Evolutionary conservation across 2,113 vertebrate species (phyloP).

Genomic region (Plecturocebus donacophilus): DNA sequence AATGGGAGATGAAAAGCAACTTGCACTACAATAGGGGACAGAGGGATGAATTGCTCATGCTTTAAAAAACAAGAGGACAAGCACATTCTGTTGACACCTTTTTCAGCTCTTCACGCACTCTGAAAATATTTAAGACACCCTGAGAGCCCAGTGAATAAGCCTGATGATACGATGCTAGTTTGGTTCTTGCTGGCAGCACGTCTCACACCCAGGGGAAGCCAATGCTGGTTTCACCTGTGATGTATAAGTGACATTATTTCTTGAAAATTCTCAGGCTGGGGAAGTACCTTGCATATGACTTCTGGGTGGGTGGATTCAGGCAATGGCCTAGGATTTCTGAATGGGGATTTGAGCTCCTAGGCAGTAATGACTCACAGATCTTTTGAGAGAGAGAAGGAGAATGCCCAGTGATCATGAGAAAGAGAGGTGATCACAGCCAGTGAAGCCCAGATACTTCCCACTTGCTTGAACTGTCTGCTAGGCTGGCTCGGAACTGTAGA

Average conservation of each 20-base stretch:
- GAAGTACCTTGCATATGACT: background rate
- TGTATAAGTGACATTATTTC: background rate
- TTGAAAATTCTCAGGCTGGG: background rate
- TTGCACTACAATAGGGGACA: background rate
- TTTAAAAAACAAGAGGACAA: background rate
- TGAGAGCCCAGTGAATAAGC: background rate
- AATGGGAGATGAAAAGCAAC: background rate
- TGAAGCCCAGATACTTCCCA: background rate
- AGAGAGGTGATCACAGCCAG: background rate
- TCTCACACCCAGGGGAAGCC: background rate
- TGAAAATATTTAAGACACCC: background rate
- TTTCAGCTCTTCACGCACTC: background rate
- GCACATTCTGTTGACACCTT: background rate
- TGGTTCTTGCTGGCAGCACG: background rate
- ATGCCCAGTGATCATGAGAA: background rate
- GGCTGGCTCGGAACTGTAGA: background rate
- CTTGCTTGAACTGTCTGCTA: background rate
- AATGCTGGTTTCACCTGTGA: background rate
- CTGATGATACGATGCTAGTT: fast-evolving
- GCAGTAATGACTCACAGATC: background rate
- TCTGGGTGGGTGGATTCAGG: background rate
- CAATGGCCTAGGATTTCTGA: background rate
- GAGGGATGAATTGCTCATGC: background rate
- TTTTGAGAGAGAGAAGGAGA: background rate
- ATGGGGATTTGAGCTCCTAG: background rate